Percentiles rank a stretch among this genome's conserved stretches.
Conservation (phyloP, 2,888 invertebrate species). For the Eristalinus sepulchralis region DNA sequence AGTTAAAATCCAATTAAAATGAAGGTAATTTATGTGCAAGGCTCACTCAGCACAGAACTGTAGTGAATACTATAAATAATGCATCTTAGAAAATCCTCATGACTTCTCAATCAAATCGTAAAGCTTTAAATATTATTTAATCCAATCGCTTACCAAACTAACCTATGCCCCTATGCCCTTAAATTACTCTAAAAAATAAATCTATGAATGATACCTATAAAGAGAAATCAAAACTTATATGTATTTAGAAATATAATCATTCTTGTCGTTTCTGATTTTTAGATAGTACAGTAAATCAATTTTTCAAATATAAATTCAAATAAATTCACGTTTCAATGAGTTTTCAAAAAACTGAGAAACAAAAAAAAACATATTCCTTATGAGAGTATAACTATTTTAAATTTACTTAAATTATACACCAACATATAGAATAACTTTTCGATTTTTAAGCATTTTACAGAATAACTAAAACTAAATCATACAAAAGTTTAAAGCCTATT, state of each 20-base stretch:
- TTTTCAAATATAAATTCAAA: not conserved
- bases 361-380: not conserved
- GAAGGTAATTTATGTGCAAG: too few relatives aligned
- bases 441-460: constrained; percentile 14
- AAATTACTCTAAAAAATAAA: not conserved
- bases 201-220: not conserved
- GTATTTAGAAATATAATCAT: not conserved
- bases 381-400: constrained; percentile 43
- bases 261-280: not conserved
- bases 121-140: not conserved
- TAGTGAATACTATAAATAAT: too few relatives aligned
- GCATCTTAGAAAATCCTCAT: too few relatives aligned
- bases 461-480: not conserved
- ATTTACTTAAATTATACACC: not conserved
- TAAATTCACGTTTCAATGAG: not conserved
- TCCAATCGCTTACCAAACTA: not conserved
- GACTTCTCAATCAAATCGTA: not conserved
- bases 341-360: constrained; percentile 28
- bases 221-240: not conserved
- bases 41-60: too few relatives aligned
- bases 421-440: not conserved
- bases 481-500: not conserved
- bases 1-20: too few relatives aligned
- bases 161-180: not conserved
- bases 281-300: not conserved